Evolutionary conservation across 2,888 invertebrate genomes (phyloP).

Genomic region (Himalopsyche tibetana): DNA sequence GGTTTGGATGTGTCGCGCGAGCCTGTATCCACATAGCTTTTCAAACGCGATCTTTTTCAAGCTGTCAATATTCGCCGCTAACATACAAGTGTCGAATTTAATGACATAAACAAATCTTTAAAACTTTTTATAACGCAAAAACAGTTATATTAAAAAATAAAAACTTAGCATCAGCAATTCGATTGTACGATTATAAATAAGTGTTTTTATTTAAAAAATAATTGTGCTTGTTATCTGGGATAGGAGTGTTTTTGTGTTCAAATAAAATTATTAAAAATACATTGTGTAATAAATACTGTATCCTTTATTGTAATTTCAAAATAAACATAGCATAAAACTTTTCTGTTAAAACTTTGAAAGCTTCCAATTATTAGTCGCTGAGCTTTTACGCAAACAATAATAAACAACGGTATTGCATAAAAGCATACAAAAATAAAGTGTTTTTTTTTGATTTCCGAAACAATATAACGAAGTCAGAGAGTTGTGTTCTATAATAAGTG

Average conservation of each 20-base stretch:
- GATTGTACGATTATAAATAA: not conserved
- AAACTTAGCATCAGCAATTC: not conserved
- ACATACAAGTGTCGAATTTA: not conserved
- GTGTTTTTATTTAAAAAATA: not conserved
- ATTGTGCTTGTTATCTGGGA: constrained; percentile 29
- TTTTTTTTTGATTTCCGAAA: too few species aligned
- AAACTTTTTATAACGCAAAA: not conserved
- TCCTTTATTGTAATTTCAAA: too few species aligned
- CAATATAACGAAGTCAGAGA: too few species aligned
- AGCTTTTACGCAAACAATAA: too few species aligned
- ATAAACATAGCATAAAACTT: too few species aligned
- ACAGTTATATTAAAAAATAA: not conserved
- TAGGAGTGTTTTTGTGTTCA: constrained; percentile 41
- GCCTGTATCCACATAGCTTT: not conserved
- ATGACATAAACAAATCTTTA: not conserved
- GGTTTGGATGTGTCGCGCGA: constrained; percentile 47
- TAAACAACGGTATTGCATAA: too few species aligned
- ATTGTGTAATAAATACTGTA: too few species aligned
- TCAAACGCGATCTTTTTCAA: constrained; percentile 38
- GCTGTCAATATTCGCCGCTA: not conserved
- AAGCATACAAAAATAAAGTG: too few species aligned
- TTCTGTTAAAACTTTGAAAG: too few species aligned
- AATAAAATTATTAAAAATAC: not conserved
- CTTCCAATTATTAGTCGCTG: too few species aligned
- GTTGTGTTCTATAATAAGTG: too few species aligned